phyloP scores from a whole-genome alignment of 1,140 invertebrate genomes.

The Papilio dardanus region DNA sequence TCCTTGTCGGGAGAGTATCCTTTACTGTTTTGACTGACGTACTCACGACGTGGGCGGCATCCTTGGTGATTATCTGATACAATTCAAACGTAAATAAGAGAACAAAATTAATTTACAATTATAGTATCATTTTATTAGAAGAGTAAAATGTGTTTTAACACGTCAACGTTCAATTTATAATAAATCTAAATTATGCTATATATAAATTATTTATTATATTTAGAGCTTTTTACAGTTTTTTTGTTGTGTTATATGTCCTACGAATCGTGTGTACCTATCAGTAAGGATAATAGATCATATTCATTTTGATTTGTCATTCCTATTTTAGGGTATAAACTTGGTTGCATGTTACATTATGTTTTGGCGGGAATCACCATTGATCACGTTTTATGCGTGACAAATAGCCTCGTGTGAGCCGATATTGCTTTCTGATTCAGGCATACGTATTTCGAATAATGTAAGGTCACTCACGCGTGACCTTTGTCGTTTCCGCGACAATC shows the following conservation, averaged over 20 bases:
- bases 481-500: constrained; percentile 65
- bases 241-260: too few species aligned
- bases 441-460: constrained; percentile 68
- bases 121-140: background rate
- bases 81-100: background rate
- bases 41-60: constrained; percentile 34
- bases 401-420: constrained; percentile 76
- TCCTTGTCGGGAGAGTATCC: constrained; percentile 40
- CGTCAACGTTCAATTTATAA: too few species aligned
- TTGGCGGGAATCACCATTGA: constrained; percentile 54
- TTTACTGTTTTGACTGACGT: constrained; percentile 48
- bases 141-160: too few species aligned
- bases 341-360: background rate
- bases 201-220: too few species aligned
- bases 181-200: too few species aligned
- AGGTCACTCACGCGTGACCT: constrained; percentile 72
- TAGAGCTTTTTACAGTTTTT: too few species aligned
- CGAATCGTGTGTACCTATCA: too few species aligned
- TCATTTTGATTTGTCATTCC: too few species aligned
- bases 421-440: constrained; percentile 78
- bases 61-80: background rate
- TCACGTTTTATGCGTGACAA: constrained; percentile 80
- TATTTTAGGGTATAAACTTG: background rate
- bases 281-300: too few species aligned
- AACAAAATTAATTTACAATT: background rate